Base-by-base conservation (phyloP, 2,888 invertebrate genomes). In the Calameuta filiformis region DNA sequence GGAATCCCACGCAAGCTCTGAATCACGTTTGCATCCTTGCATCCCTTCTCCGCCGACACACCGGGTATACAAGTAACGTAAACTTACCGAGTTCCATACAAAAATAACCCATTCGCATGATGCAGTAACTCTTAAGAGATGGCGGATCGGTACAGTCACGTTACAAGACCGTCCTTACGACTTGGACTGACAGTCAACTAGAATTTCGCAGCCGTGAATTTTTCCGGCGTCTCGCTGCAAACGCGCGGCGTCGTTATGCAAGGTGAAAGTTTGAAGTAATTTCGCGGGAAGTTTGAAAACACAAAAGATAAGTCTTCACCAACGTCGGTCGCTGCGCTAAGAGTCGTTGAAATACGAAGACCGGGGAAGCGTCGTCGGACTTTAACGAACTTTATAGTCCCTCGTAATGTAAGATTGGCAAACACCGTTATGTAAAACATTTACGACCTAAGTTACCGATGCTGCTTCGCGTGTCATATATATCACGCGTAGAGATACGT, bases 351-450 rank as follows among this genome's bases (percentile, higher is more conserved):
- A 82, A 80, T 82, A 81, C 75, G 30, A 30, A 71, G 75, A 15
- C 68, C 78, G 68, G 69, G 37, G 33, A 76, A 68, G 75, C 69
- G 73, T 69, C 74, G 56, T 75, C n/a, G 76, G 35, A 35, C 76
- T 23, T 56, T 56, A 23, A 56, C 23, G 56, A 81, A 82, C 75
- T 83, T 82, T 81, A 78, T 82, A 82, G 81, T 81, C 82, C 82
- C 79, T 79, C 31, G 76, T 73, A 73, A 77, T 76, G 73, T 78
- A 79, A 81, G 80, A 83, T 81, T 75, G 78, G 77, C 69, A 82
- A 81, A 81, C 81, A 81, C 69, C 75, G 79, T 79, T 76, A 76
- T 69, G 76, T 76, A 75, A 80, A 73, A 73, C 23, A 56, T 56
- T 56, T 56, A 56, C 56, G 23, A 23, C 2, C 56, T 9, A 56